Conservation (phyloP, 2,113 vertebrate genomes). For the Seriola quinqueradiata region DNA sequence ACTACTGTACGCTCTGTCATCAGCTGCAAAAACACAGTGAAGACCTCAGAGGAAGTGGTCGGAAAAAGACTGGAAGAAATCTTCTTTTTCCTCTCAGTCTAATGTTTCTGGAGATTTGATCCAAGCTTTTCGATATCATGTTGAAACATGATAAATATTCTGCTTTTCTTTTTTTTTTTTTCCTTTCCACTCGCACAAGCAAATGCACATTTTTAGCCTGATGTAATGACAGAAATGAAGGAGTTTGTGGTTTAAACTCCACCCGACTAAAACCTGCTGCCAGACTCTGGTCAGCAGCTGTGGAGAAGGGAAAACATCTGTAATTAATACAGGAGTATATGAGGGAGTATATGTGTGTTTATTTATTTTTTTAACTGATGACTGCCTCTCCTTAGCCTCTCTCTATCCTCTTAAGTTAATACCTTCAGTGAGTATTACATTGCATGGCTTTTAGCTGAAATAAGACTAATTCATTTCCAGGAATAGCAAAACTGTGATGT, state of each 20-base stretch:
- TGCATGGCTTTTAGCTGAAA: slow-evolving; percentile 67
- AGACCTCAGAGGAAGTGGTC: background rate
- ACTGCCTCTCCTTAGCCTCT: slow-evolving; percentile 22
- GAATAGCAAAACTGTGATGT: slow-evolving; percentile 30
- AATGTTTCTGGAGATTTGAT: background rate
- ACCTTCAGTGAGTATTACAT: slow-evolving; percentile 43
- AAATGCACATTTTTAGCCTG: background rate
- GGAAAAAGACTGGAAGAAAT: background rate
- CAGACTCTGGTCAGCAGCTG: slow-evolving; percentile 38
- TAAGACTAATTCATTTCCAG: slow-evolving; percentile 62
- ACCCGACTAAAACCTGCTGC: slow-evolving; percentile 21
- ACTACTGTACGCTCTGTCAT: background rate
- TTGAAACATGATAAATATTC: slow-evolving; percentile 17
- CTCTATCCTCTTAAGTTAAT: slow-evolving; percentile 65
- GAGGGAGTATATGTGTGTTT: slow-evolving; percentile 9
- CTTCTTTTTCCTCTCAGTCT: too few species aligned
- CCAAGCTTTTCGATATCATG: background rate
- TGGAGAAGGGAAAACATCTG: slow-evolving; percentile 1
- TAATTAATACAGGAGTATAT: slow-evolving; percentile 31
- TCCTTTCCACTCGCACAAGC: background rate
- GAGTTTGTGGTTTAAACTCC: background rate
- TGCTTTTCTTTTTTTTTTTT: background rate
- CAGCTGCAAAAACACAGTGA: background rate
- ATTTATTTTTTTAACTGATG: slow-evolving; percentile 16
- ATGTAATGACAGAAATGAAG: background rate